A percentile compares a stretch with the other conserved stretches of the same genome.
phyloP scores from a whole-genome alignment of 23 tunicate genomes.

The Diplosoma virens region DNA sequence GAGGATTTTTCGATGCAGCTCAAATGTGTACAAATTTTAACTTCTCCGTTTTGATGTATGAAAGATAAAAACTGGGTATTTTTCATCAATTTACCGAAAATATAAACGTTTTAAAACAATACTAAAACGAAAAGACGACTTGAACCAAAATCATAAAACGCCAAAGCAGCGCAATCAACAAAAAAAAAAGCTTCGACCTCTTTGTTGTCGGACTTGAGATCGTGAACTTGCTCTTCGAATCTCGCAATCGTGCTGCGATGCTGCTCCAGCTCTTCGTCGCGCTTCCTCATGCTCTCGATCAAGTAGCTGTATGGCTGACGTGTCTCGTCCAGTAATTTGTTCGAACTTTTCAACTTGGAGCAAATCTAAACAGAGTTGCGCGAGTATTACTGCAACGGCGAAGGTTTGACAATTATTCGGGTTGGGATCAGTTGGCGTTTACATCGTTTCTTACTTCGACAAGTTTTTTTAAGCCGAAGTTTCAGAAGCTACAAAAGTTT shows the following conservation, averaged over 20 bases:
- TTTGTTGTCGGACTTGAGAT: constrained; percentile 47
- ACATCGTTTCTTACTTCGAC: too few relatives aligned
- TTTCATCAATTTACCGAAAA: too few relatives aligned
- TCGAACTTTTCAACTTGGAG: constrained; percentile 23
- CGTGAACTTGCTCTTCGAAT: constrained; percentile 41
- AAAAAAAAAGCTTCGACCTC: constrained; percentile 23
- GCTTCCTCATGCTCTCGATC: constrained; percentile 78
- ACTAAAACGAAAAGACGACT: neutral
- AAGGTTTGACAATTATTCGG: too few relatives aligned
- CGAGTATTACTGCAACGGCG: too few relatives aligned
- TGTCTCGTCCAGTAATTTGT: constrained; percentile 62
- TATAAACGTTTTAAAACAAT: too few relatives aligned
- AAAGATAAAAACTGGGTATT: too few relatives aligned
- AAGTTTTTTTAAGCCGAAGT: too few relatives aligned
- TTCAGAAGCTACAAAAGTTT: too few relatives aligned
- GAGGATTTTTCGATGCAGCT: too few relatives aligned
- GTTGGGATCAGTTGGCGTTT: too few relatives aligned
- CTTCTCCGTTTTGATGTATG: too few relatives aligned
- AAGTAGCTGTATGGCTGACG: constrained; percentile 79
- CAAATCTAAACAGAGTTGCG: constrained; percentile 34
- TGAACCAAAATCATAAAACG: neutral
- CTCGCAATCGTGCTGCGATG: constrained; percentile 13
- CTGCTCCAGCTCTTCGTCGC: constrained; percentile 61
- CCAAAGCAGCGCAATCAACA: neutral
- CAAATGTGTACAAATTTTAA: too few relatives aligned